Evolutionary conservation across 2,888 invertebrate genomes (phyloP).

Genomic region (Eupithecia vulgata): DNA sequence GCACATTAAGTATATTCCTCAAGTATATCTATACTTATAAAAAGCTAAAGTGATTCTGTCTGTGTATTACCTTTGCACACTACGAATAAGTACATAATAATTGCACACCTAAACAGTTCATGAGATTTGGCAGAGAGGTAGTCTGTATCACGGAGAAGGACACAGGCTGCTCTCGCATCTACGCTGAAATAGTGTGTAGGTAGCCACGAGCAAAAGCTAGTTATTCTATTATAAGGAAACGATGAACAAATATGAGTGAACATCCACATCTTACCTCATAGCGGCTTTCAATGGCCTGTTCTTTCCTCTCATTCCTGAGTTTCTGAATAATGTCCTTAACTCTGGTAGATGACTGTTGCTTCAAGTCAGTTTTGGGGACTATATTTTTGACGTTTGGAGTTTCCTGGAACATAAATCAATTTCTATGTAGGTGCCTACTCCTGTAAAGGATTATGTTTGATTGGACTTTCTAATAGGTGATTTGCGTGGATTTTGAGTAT

Average conservation of each 20-base stretch:
- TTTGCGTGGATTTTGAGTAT: background rate
- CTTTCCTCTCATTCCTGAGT: slow-evolving; percentile 70
- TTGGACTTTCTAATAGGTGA: background rate
- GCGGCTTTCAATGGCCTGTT: slow-evolving; percentile 63
- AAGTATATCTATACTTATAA: too few species aligned
- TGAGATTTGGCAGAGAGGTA: background rate
- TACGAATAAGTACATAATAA: too few species aligned
- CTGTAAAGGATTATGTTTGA: background rate
- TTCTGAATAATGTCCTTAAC: slow-evolving; percentile 71
- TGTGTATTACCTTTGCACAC: too few species aligned
- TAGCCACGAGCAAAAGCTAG: background rate
- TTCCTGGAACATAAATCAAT: slow-evolving; percentile 59
- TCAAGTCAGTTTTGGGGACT: slow-evolving; percentile 62
- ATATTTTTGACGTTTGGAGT: slow-evolving; percentile 62
- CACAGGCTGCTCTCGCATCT: background rate
- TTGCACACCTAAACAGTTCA: background rate
- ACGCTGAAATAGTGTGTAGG: background rate
- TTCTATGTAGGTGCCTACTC: background rate
- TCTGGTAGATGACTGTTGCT: slow-evolving; percentile 61
- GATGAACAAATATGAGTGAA: background rate
- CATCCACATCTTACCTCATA: slow-evolving; percentile 54
- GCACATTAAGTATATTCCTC: background rate
- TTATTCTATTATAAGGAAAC: background rate
- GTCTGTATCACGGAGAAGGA: background rate
- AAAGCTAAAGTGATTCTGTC: background rate